A percentile compares a stretch with the other conserved stretches of the same genome.
Conservation (phyloP, 2,888 invertebrate species). For the Lithodes maja region DNA sequence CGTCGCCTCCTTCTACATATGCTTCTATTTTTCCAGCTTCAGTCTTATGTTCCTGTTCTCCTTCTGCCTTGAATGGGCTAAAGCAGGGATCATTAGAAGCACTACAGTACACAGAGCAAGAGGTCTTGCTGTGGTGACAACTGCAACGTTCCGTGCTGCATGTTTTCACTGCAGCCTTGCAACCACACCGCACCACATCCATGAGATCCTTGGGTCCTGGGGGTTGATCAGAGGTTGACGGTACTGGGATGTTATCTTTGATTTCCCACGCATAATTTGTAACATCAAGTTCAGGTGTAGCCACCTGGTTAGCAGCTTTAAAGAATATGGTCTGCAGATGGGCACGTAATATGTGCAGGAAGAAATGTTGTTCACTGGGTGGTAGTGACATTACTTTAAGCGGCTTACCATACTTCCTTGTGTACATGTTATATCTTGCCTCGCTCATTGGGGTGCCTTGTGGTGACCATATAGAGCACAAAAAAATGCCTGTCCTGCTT, state of each 20-base stretch:
- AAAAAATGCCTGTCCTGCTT: no score
- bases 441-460: neutral
- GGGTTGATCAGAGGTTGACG: no score
- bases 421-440: neutral
- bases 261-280: neutral
- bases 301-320: conserved; percentile 30
- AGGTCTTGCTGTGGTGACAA: neutral
- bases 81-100: neutral
- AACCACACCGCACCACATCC: no score
- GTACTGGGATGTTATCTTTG: neutral
- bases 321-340: neutral
- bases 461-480: neutral
- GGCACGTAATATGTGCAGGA: conserved; percentile 13
- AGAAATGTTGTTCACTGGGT: neutral
- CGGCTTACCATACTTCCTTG: conserved; percentile 19
- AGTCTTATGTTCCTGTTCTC: neutral
- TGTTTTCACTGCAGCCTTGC: no score
- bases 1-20: no score
- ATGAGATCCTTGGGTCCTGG: no score
- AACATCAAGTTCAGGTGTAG: conserved; percentile 29
- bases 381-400: conserved; percentile 25
- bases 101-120: neutral
- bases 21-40: no score
- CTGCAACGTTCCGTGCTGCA: neutral
- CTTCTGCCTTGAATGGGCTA: neutral